Evolutionary conservation across 2,113 vertebrate genomes (phyloP).

Genomic region (Clarias macrocephalus): DNA sequence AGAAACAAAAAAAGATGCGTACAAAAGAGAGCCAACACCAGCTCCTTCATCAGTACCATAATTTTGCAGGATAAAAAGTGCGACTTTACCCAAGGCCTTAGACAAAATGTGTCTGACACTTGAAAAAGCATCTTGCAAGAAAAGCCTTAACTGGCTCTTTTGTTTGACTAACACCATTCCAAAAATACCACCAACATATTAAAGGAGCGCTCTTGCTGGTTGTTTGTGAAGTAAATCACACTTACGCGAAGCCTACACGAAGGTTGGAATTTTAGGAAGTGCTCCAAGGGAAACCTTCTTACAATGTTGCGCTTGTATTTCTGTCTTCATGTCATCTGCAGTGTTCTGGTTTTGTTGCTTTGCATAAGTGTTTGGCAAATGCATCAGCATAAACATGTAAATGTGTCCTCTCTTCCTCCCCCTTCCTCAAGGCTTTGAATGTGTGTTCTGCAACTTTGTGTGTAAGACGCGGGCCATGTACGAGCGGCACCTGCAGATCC

Average conservation of each 20-base stretch:
- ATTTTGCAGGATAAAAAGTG: background rate
- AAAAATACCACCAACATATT: background rate
- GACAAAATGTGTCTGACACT: background rate
- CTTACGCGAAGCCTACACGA: no score
- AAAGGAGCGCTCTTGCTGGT: background rate
- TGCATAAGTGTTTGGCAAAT: slow-evolving; percentile 3
- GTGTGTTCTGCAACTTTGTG: slow-evolving; percentile 98
- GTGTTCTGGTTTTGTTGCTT: slow-evolving; percentile 3
- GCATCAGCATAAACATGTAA: slow-evolving; percentile 4
- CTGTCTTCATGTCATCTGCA: background rate
- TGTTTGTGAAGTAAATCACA: background rate
- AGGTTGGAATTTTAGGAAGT: background rate
- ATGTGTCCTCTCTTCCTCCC: slow-evolving; percentile 14
- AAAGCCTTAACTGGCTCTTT: background rate
- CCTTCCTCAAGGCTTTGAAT: slow-evolving; percentile 87
- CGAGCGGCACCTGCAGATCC: slow-evolving; percentile 97
- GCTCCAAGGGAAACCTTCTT: background rate
- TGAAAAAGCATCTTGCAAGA: background rate
- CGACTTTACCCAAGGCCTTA: background rate
- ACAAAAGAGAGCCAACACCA: background rate
- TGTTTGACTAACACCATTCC: background rate
- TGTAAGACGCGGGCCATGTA: slow-evolving; percentile 99
- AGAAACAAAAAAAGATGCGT: background rate
- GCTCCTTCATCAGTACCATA: background rate
- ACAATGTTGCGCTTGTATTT: background rate